These are phyloP conservation scores for Lacanobia wlatinum DNA, from an alignment of 2,888 invertebrate species.

Conservation along the genomic window DNA sequence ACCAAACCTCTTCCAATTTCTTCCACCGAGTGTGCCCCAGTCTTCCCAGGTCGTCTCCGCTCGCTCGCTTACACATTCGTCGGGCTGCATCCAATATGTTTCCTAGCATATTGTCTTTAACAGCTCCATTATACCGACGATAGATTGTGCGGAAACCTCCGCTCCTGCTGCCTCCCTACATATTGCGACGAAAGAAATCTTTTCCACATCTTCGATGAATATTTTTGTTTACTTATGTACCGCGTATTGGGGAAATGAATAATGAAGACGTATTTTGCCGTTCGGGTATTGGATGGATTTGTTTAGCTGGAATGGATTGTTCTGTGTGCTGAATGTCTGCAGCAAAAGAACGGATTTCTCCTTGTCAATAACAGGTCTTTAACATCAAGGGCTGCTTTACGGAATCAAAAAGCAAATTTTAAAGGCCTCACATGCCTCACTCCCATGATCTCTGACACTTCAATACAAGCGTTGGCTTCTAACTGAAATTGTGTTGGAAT, in stretches of 20 bases:
- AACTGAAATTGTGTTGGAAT: not conserved
- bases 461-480: no score
- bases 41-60: constrained; percentile 73
- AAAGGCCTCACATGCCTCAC: no score
- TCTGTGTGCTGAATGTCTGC: constrained; percentile 29
- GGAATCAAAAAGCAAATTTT: not conserved
- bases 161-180: constrained; percentile 60
- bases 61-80: constrained; percentile 89
- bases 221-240: constrained; percentile 75
- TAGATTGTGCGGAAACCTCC: constrained; percentile 77
- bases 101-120: constrained; percentile 90
- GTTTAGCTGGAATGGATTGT: constrained; percentile 12
- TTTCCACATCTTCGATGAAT: constrained; percentile 76
- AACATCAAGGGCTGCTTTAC: not conserved
- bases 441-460: no score
- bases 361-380: not conserved
- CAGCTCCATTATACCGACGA: constrained; percentile 89
- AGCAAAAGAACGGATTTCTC: not conserved
- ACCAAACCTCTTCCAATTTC: not conserved
- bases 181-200: constrained; percentile 71
- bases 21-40: constrained; percentile 66
- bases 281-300: constrained; percentile 43
- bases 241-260: constrained; percentile 55
- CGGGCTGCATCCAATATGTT: constrained; percentile 90
- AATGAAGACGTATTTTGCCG: constrained; percentile 59